Base-by-base conservation (phyloP, 2,797 vertebrate genomes). In the Glyptemys insculpta region DNA sequence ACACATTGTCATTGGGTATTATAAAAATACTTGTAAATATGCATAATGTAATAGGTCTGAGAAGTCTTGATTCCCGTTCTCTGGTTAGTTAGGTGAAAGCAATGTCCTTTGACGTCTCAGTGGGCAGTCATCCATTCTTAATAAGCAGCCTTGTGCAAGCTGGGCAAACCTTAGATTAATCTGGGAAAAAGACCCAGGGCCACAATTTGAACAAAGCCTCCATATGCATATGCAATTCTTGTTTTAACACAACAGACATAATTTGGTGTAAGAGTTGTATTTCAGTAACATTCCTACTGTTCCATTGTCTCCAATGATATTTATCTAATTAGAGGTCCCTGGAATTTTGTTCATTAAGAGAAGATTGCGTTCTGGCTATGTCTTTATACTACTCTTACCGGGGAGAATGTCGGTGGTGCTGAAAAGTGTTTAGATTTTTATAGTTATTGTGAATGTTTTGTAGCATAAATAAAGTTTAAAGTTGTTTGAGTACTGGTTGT, bases 321-420 rank as follows among this genome's bases (percentile, higher is more conserved):
- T 27, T 12, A 56, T 34, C 41, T 44, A 44, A 41, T 74, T 19
- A 41, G 68, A 44, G 37, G 86, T 88, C 49, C 10, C 47, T 72
- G 53, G 79, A 86, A 83, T 34, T 78, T 53, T 52, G 89, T 94
- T 82, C 59, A n/a, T 6, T 78, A 54, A 87, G 83, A 76, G 52
- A 44, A 0, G 0, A 4, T 14, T 4, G 4, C 0, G n/a, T 8
- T 49, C 74, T 88, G 41, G 29, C 15, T 57, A 47, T 74, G 47
- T 31, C 47, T 82, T 0, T 0, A 0, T 44, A 11, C 16, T 47
- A 59, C 0, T 0, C 2, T 4, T 74, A 74, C 10, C 2, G 23
- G 78, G 49, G n/a, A 78, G 86, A 50, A 50, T 11, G 2, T 19
- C 15, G 56, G 91, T 84, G 92, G 50, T 81, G 2, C 44, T 85